Evolutionary conservation across 2,113 vertebrate species (phyloP), one percentile per base, ranked within the genome.

Genomic region (Pyrgilauda ruficollis): DNA sequence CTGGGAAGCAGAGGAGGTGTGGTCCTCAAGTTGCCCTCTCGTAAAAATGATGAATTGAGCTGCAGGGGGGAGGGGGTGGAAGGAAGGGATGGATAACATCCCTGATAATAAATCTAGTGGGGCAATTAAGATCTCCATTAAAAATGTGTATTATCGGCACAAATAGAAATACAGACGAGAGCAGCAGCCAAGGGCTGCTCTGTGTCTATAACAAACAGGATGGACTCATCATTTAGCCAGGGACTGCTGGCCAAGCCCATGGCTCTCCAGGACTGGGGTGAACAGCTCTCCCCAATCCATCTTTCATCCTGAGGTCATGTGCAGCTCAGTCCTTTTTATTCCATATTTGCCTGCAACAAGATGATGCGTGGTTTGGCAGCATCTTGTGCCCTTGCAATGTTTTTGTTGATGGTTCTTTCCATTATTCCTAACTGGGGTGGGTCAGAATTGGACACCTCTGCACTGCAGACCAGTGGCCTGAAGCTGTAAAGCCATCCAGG

Each of bases 111-210:
- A 96, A 94, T 92, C 73, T 35, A 35, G 61, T 10, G 22, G 0
- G 0, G 64, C 49, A 90, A 90, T 94, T 93, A 94, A 86, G 74
- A 41, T 50, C 0, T 23, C 62, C 76, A 92, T 91, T 94, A 89
- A 89, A 94, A 96, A 96, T 94, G 88, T 75, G 78, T 91, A 3
- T 86, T 78, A 93, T 95, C 83, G 88, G 86, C 94, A 95, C 66
- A 93, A 96, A 96, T n/a, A 62, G 80, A 90, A 93, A 66, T 33
- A 19, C 33, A 86, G 83, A 70, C 31, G n/a, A 72, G 68, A 84
- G 47, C 79, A 68, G 90, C 8, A 0, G 80, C 93, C 93, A 96
- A 93, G 69, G 55, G 68, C 83, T 94, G 72, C 85, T 92, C 85
- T 94, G 62, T 92, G 96, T 93, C 87, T 92, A 8, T 68, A 90